A percentile compares a stretch with the other conserved stretches of the same genome.
phyloP scores from a whole-genome alignment of 1,140 invertebrate species.

The Nylanderia fulva region DNA sequence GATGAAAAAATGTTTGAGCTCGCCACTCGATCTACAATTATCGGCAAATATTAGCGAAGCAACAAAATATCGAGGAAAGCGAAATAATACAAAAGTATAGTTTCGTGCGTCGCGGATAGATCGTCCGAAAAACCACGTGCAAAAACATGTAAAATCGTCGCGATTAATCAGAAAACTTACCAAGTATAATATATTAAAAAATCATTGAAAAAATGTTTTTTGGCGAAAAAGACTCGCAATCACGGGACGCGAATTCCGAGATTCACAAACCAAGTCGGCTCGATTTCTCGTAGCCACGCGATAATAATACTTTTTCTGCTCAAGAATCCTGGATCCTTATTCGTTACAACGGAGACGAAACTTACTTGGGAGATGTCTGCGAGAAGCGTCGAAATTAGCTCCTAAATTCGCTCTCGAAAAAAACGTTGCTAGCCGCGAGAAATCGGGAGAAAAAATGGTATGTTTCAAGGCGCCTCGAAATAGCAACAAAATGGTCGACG shows the following conservation, averaged over 20 bases:
- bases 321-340: neutral
- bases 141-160: neutral
- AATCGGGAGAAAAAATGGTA: constrained; percentile 52
- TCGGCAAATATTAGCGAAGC: too few species aligned
- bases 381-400: neutral
- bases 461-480: neutral
- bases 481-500: too few species aligned
- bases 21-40: neutral
- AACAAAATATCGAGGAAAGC: neutral
- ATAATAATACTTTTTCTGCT: neutral
- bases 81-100: neutral
- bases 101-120: neutral
- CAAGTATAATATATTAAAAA: neutral
- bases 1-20: neutral
- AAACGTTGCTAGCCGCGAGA: neutral
- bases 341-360: neutral
- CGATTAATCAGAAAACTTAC: neutral
- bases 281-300: neutral
- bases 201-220: neutral
- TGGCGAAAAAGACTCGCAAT: neutral
- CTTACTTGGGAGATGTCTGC: neutral
- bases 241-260: neutral
- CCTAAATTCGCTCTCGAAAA: too few species aligned
- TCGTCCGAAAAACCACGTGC: neutral
- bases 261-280: neutral